Base-by-base conservation (phyloP, 2,113 vertebrate genomes). In the Xenopus laevis region DNA sequence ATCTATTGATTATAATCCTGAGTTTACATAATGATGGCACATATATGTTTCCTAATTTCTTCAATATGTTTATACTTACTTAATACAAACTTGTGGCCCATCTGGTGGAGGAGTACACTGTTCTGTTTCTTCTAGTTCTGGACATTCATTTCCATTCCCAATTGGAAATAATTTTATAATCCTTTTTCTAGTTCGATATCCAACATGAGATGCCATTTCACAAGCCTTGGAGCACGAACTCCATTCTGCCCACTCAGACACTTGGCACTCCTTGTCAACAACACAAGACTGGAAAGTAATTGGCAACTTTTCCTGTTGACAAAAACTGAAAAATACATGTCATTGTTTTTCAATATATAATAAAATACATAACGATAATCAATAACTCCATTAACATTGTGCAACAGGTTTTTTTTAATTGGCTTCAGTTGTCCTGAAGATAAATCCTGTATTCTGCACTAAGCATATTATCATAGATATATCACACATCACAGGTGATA, bases 221-320 rank as follows among this genome's bases (percentile, higher is more conserved):
- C 97, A 99, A 1, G 86, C 85, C 83, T 94, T 95, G 53, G 96
- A 93, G 83, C 97, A 99, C 2, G 89, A 79, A 4, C 88, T 87
- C 96, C 96, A 98, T 21, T 89, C 87, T 0, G 87, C 80, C 97
- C 97, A 99, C 58, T 97, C 94, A 0, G 91, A 92, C 68, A 96
- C 79, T 78, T 93, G 90, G 79, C 96, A 98, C 77, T 94, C 94
- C 78, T 93, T 96, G 6, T 88, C 86, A 17, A 98, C 89, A 77
- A 97, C 90, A 53, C 97, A 99, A 71, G 96, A 93, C 84, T 96
- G 96, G 88, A 98, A 91, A 0, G 93, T 95, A 78, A 93, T 81
- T 7, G 96, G 95, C 60, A 95, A 78, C 68, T 92, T 95, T 70
- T 95, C 92, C 78, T 91, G 91, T 7, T 86, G 82, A 80, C 97